Evolutionary conservation across 2,888 invertebrate species (phyloP), one percentile per base, ranked within the genome.

Genomic region (Hemaris fuciformis): DNA sequence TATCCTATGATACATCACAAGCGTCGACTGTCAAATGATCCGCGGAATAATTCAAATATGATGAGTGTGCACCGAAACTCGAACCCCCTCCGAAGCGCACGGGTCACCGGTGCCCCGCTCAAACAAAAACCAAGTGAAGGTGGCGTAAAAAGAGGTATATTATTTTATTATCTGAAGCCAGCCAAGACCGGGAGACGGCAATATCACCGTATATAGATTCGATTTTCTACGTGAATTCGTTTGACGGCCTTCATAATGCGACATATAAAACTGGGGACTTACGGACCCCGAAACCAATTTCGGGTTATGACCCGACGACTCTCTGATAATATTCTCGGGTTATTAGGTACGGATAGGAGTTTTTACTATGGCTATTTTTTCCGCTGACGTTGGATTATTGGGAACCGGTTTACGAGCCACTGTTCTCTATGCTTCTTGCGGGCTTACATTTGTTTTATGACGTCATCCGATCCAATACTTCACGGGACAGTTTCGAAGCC

Each of bases 181-280:
- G 85, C 86, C 90, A 89, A 85, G 83, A 80, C 85, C 79, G 80
- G 80, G 81, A 84, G 88, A 81, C 87, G 84, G 85, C 88, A 88
- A 89, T 89, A 91, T 88, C 89, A 84, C 88, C 91, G 91, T 92
- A 93, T 93, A 93, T 92, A 93, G 93, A 93, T 93, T 93, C 93
- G 93, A 93, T 93, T 93, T 93, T 93, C 93, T 93, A 93, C 91
- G 92, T 93, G 93, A 93, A 93, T 93, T 93, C 93, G 91, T 93
- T 93, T 93, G 93, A 93, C 93, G 93, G 92, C 92, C 91, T 91
- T 91, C 93, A 92, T 92, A 92, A 92, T 92, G 92, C 92, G 88
- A 92, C 91, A 91, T 92, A 93, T 93, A 93, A 93, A 93, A 93
- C 92, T 90, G 90, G 92, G 90, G 88, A 87, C 91, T 91, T 91